phyloP scores from a whole-genome alignment of 1,140 invertebrate species.

The Aphaenogaster rudis region DNA sequence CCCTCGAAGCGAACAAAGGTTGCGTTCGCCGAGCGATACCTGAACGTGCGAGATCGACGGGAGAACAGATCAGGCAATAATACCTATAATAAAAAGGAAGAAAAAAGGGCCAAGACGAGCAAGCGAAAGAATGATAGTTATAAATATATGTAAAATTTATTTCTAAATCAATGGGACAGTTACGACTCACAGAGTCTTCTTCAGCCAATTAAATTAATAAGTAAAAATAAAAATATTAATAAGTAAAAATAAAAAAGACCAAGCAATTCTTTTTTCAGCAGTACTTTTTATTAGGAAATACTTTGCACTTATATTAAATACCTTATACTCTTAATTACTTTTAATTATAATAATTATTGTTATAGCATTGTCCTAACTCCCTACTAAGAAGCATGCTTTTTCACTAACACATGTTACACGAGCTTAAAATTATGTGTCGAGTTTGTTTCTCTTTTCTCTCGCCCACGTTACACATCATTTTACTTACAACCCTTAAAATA shows the following conservation, averaged over 20 bases:
- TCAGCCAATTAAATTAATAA: no score
- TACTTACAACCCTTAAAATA: constrained; percentile 80
- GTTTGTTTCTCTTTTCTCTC: constrained; percentile 68
- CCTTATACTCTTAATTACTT: constrained; percentile 86
- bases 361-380: constrained; percentile 86
- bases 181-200: no score
- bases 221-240: no score
- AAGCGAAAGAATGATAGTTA: no score
- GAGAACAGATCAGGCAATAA: not conserved
- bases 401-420: constrained; percentile 86
- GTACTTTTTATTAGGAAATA: constrained; percentile 88
- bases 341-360: constrained; percentile 87
- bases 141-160: no score
- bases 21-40: not conserved
- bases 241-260: no score
- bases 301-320: constrained; percentile 87
- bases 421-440: constrained; percentile 85
- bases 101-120: no score
- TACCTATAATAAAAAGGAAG: no score
- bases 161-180: no score
- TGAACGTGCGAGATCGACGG: not conserved
- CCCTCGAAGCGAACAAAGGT: not conserved
- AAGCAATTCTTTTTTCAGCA: constrained; percentile 78
- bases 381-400: constrained; percentile 87
- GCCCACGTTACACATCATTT: constrained; percentile 53